Evolutionary conservation across 1,140 invertebrate genomes (phyloP).

Genomic region (Danaus plexippus): DNA sequence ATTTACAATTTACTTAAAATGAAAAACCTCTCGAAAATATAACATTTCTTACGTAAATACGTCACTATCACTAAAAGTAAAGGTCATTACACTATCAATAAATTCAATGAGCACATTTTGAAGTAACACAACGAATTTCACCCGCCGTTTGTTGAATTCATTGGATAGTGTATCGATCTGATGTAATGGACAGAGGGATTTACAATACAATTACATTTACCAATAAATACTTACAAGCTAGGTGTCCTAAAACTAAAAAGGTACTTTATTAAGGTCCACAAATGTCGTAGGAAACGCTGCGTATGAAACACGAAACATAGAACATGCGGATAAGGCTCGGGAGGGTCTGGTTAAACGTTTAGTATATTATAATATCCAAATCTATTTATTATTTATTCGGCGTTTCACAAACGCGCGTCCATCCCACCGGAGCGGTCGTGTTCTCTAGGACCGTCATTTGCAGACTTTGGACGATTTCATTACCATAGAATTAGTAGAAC

Average conservation of each 20-base stretch:
- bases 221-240: slow-evolving; percentile 64
- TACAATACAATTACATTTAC: slow-evolving; percentile 52
- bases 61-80: slow-evolving; percentile 23
- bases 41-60: slow-evolving; percentile 46
- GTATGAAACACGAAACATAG: slow-evolving; percentile 41
- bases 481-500: too few species aligned
- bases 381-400: slow-evolving; percentile 8
- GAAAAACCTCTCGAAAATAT: slow-evolving; percentile 59
- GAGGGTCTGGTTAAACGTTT: too few species aligned
- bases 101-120: slow-evolving; percentile 3
- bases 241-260: slow-evolving; percentile 50
- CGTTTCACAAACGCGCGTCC: slow-evolving; percentile 57
- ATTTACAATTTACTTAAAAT: slow-evolving; percentile 65
- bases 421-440: slow-evolving; percentile 36
- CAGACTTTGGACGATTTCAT: neutral
- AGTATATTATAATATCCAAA: neutral
- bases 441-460: slow-evolving; percentile 2
- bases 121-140: neutral
- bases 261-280: slow-evolving; percentile 60
- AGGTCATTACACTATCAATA: slow-evolving; percentile 20
- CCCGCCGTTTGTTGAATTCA: slow-evolving; percentile 10
- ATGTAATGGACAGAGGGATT: slow-evolving; percentile 31
- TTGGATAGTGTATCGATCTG: slow-evolving; percentile 21
- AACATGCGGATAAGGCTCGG: neutral
- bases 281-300: slow-evolving; percentile 47